These are phyloP conservation scores for Mylabris phalerata DNA, from an alignment of 1,140 invertebrate species.

Conservation along the genomic window DNA sequence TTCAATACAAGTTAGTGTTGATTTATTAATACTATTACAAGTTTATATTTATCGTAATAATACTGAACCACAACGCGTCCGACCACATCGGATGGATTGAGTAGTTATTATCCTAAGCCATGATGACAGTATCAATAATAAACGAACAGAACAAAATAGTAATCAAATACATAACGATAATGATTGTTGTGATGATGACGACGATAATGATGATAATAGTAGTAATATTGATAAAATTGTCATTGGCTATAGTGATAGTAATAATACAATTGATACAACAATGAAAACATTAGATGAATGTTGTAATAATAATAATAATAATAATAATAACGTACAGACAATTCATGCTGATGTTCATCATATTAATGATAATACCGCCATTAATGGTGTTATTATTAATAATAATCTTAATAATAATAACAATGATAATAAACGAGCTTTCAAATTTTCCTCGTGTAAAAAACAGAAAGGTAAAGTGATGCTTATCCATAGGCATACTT, in stretches of 20 bases:
- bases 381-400: conserved; percentile 4
- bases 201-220: not conserved
- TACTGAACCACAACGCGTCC: conserved; percentile 46
- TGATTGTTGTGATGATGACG: conserved; percentile 2
- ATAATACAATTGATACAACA: not conserved
- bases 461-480: conserved; percentile 34
- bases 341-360: conserved; percentile 24
- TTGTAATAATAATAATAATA: conserved; percentile 11
- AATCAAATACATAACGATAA: conserved; percentile 11
- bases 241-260: not conserved
- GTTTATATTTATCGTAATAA: conserved; percentile 60
- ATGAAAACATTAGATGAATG: not conserved
- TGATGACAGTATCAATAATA: conserved; percentile 26
- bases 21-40: conserved; percentile 49
- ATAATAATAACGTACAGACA: conserved; percentile 12
- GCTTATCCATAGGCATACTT: conserved; percentile 40
- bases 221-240: too few relatives aligned
- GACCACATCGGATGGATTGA: conserved; percentile 57
- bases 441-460: conserved; percentile 25
- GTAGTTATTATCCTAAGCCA: conserved; percentile 41
- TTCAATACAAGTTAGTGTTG: conserved; percentile 71
- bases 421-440: conserved; percentile 17
- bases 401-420: conserved; percentile 18
- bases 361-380: conserved; percentile 4
- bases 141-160: conserved; percentile 17